These are phyloP conservation scores for Montipora efflorescens DNA, from an alignment of 64 coral and sea anemone species.

Conservation along the genomic window DNA sequence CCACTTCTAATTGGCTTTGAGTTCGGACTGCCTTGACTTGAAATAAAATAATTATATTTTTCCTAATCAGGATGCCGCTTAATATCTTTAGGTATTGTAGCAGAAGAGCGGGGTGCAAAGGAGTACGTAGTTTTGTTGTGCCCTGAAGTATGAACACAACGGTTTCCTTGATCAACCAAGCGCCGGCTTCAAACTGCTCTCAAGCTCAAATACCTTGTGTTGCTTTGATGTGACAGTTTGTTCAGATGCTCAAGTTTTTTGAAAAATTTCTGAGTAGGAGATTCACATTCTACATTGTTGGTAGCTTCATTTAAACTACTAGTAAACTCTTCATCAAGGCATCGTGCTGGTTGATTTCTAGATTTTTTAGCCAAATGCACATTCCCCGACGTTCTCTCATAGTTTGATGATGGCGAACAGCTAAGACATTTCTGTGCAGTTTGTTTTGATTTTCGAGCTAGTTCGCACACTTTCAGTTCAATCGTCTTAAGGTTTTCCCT, in stretches of 20 bases:
- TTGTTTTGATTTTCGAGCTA: slow-evolving; percentile 7
- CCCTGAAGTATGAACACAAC: slow-evolving; percentile 48
- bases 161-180: neutral
- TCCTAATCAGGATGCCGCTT: slow-evolving; percentile 36
- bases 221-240: slow-evolving; percentile 48
- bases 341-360: neutral
- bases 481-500: slow-evolving; percentile 5
- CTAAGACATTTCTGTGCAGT: neutral
- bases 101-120: slow-evolving; percentile 49
- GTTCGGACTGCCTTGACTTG: too few relatives aligned
- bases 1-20: slow-evolving; percentile 43
- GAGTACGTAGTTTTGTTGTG: slow-evolving; percentile 66
- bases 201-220: slow-evolving; percentile 34
- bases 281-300: neutral
- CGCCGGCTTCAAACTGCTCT: slow-evolving; percentile 23
- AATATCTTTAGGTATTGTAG: slow-evolving; percentile 56
- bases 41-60: slow-evolving; percentile 20
- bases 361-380: slow-evolving; percentile 28
- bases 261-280: too few relatives aligned
- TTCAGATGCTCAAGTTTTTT: neutral
- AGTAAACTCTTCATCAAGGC: neutral
- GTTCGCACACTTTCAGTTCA: slow-evolving; percentile 26
- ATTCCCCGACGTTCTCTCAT: neutral
- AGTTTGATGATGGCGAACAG: neutral
- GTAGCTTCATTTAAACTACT: neutral